These are phyloP conservation scores for Gobio gobio DNA, from an alignment of 2,113 vertebrate species.

Conservation along the genomic window DNA sequence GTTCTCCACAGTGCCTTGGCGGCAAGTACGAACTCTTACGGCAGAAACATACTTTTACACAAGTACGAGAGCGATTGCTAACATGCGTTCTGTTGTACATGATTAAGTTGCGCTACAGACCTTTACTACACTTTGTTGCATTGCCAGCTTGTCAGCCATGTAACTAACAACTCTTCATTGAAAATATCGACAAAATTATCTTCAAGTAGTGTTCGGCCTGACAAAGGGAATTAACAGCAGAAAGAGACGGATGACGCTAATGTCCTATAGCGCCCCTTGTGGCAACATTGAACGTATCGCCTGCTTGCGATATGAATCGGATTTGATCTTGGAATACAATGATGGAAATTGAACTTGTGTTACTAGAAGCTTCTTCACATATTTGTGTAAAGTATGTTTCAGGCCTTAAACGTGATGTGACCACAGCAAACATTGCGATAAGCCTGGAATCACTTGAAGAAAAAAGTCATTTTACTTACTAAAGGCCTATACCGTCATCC, in stretches of 20 bases:
- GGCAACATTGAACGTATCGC: not conserved
- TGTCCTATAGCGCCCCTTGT: not conserved
- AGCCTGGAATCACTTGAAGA: constrained; percentile 79
- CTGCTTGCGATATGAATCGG: not conserved
- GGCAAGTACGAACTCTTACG: not conserved
- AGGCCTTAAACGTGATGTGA: constrained; percentile 18
- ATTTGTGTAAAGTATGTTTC: constrained; percentile 7
- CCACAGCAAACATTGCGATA: constrained; percentile 39
- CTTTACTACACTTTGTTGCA: too few relatives aligned
- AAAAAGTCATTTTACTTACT: not conserved
- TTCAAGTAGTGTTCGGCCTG: not conserved
- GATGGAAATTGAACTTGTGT: not conserved
- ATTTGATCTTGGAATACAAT: not conserved
- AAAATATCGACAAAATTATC: not conserved
- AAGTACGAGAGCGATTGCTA: too few relatives aligned
- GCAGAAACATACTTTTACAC: constrained; percentile 2
- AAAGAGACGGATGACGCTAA: not conserved
- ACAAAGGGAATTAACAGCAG: not conserved
- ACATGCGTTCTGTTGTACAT: too few relatives aligned
- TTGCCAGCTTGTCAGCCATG: too few relatives aligned
- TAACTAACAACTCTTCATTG: too few relatives aligned
- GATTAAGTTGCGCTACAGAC: too few relatives aligned
- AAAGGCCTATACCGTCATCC: not conserved
- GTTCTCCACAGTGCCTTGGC: not conserved
- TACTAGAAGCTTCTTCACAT: not conserved